Conservation (phyloP, 1,140 invertebrate genomes). For the Epicauta chinensis region DNA sequence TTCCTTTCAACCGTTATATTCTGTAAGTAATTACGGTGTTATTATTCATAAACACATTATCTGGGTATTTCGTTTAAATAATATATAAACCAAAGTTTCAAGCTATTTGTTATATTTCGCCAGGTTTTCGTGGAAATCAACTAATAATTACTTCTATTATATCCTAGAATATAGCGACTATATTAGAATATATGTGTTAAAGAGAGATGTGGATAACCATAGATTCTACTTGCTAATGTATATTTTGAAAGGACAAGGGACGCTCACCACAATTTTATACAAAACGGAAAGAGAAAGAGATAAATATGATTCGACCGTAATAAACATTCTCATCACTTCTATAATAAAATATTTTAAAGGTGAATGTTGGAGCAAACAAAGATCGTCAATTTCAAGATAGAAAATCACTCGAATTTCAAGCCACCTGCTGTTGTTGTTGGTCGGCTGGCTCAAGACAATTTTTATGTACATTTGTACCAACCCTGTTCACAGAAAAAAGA, state of each 20-base stretch:
- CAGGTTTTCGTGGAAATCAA: conserved; percentile 8
- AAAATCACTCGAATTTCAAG: conserved; percentile 6
- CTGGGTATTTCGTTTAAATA: conserved; percentile 5
- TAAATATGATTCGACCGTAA: too few species aligned
- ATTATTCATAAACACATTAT: conserved; percentile 16
- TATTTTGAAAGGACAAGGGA: too few species aligned
- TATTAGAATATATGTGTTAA: too few species aligned
- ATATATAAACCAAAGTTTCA: background rate
- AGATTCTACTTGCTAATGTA: too few species aligned
- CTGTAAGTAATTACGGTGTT: conserved; percentile 9
- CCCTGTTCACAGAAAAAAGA: background rate
- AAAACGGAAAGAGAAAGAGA: too few species aligned
- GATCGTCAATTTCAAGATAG: conserved; percentile 6
- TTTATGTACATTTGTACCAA: conserved; percentile 22
- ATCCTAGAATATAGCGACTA: too few species aligned
- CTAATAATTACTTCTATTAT: conserved; percentile 9
- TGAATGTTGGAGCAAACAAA: too few species aligned
- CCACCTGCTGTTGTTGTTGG: conserved; percentile 28
- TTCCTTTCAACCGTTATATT: conserved; percentile 3
- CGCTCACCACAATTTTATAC: too few species aligned
- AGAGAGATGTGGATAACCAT: too few species aligned
- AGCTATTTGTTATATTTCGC: conserved; percentile 11
- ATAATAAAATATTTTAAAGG: too few species aligned
- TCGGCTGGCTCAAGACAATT: too few species aligned
- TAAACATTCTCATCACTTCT: too few species aligned